Evolutionary conservation across 2,888 invertebrate species (phyloP).

Genomic region (Stegophylla sp.): DNA sequence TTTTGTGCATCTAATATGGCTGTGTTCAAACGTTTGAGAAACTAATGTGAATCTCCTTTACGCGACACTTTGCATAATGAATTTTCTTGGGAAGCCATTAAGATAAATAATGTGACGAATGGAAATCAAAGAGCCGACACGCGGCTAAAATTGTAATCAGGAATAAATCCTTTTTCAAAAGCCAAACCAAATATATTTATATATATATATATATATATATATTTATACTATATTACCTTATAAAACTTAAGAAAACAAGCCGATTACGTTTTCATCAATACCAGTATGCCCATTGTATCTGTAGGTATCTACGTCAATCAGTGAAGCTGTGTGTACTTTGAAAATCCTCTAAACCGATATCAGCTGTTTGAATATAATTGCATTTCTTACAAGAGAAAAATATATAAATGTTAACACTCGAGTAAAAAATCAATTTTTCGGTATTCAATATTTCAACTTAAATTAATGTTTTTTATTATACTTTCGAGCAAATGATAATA

Average conservation of each 20-base stretch:
- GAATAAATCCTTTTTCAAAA: constrained; percentile 15
- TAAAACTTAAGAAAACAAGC: constrained; percentile 10
- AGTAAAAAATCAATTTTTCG: too few species aligned
- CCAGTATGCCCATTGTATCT: not conserved
- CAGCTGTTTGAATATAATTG: not conserved
- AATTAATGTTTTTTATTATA: too few species aligned
- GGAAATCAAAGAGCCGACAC: constrained; percentile 23
- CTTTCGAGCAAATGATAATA: too few species aligned
- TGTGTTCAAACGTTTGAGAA: not conserved
- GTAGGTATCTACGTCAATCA: not conserved
- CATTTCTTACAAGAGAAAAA: too few species aligned
- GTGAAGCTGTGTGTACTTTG: not conserved
- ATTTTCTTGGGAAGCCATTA: constrained; percentile 15
- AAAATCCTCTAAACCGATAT: not conserved
- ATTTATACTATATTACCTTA: not conserved
- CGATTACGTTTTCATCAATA: not conserved
- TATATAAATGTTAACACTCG: too few species aligned
- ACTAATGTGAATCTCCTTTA: not conserved
- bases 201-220: too few species aligned
- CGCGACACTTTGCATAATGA: constrained; percentile 48
- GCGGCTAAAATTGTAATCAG: constrained; percentile 13
- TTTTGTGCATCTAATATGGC: constrained; percentile 7
- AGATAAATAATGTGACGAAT: constrained; percentile 30
- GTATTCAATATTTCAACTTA: too few species aligned
- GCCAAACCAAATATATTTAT: not conserved